Conservation (phyloP, 2,797 vertebrate species). For the Sternotherus odoratus region DNA sequence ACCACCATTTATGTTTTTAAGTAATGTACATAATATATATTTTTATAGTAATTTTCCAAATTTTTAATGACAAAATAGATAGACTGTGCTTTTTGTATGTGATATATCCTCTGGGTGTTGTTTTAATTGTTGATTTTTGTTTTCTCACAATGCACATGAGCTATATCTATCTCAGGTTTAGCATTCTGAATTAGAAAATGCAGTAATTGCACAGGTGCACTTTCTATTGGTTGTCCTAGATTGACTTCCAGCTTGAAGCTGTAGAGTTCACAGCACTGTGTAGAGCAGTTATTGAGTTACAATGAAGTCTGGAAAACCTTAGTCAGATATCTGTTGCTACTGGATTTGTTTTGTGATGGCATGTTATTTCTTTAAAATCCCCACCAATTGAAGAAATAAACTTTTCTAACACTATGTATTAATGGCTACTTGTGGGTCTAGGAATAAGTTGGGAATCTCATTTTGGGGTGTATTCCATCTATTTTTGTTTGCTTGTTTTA, state of each 20-base stretch:
- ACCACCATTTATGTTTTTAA: conserved; percentile 28
- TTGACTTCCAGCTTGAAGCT: conserved; percentile 80
- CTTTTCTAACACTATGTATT: conserved; percentile 24
- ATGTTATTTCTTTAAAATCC: conserved; percentile 32
- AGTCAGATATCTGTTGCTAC: conserved; percentile 55
- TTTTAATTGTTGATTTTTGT: conserved; percentile 12
- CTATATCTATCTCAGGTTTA: conserved; percentile 65
- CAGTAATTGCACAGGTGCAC: conserved; percentile 80
- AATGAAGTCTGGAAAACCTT: conserved; percentile 71
- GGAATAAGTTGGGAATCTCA: conserved; percentile 44
- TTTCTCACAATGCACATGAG: conserved; percentile 48
- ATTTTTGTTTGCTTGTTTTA: neutral
- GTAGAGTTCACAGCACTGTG: conserved; percentile 77
- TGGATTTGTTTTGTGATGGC: conserved; percentile 46
- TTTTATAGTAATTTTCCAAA: neutral
- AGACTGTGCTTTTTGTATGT: neutral
- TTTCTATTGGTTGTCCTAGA: conserved; percentile 83
- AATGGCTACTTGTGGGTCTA: conserved; percentile 44
- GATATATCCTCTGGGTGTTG: conserved; percentile 32
- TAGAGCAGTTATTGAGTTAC: conserved; percentile 75
- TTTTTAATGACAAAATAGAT: neutral
- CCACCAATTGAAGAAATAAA: conserved; percentile 41
- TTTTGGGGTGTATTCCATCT: conserved; percentile 30
- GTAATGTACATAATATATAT: neutral
- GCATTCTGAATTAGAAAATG: conserved; percentile 76